These are phyloP conservation scores for Micromesistius poutassou DNA, from an alignment of 2,797 vertebrate species.

Conservation along the genomic window DNA sequence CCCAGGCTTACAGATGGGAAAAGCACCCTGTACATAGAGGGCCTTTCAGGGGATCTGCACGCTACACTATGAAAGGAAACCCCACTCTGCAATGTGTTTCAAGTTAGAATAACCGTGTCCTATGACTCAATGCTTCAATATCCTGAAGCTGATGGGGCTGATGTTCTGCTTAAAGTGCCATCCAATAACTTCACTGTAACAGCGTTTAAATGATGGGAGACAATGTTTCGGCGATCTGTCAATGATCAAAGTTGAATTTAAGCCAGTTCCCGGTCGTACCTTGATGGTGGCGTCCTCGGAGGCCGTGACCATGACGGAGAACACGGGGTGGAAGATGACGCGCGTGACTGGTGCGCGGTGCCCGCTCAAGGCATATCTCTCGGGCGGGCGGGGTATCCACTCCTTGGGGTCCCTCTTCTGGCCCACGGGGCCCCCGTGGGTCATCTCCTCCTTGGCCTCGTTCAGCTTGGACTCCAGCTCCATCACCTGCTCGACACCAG, in stretches of 20 bases:
- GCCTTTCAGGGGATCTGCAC: neutral
- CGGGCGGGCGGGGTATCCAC: constrained; percentile 98
- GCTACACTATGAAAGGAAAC: neutral
- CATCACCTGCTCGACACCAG: constrained; percentile 82
- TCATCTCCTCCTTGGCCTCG: constrained; percentile 99
- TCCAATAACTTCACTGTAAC: neutral
- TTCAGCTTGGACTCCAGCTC: constrained; percentile 98
- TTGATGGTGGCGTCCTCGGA: constrained; percentile 99
- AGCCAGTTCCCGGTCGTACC: constrained; percentile 62
- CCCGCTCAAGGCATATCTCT: constrained; percentile 94
- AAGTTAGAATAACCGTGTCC: neutral
- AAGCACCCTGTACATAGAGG: neutral
- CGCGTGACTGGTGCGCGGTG: constrained; percentile 96
- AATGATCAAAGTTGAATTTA: too few relatives aligned
- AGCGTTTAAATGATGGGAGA: too few relatives aligned
- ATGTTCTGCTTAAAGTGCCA: neutral
- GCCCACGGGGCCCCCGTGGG: constrained; percentile 89
- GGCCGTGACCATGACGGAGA: constrained; percentile 98
- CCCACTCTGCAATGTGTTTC: neutral
- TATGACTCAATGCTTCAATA: neutral
- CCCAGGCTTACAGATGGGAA: neutral
- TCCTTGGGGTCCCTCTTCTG: constrained; percentile 98
- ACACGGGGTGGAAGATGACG: constrained; percentile 98
- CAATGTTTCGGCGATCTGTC: too few relatives aligned
- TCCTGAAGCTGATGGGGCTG: neutral